Evolutionary conservation across 2,113 vertebrate genomes (phyloP).

Genomic region (Spheniscus mendiculus): DNA sequence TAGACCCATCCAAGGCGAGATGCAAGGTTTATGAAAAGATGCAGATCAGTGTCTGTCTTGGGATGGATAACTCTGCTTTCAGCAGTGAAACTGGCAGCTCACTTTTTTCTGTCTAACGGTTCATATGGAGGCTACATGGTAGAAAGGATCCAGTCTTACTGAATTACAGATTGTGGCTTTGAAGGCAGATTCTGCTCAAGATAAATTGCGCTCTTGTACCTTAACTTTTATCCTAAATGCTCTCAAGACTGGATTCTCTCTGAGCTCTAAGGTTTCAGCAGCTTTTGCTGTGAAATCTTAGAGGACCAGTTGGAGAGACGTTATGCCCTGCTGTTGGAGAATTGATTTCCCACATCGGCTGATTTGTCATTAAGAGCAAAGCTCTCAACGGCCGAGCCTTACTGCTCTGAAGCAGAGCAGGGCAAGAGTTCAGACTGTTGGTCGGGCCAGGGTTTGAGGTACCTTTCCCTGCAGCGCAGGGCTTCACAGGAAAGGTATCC

Average conservation of each 20-base stretch:
- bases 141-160: neutral
- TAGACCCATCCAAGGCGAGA: neutral
- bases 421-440: neutral
- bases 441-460: neutral
- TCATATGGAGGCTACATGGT: neutral
- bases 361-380: neutral
- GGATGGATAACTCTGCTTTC: neutral
- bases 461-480: neutral
- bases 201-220: neutral
- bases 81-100: neutral
- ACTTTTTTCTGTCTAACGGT: neutral
- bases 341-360: neutral
- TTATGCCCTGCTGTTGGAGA: neutral
- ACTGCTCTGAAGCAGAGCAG: neutral
- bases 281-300: neutral
- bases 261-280: neutral
- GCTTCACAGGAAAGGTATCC: neutral
- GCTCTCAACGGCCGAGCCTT: neutral
- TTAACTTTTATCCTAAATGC: neutral
- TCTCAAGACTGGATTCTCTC: neutral
- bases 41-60: neutral
- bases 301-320: neutral
- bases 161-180: neutral
- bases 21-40: neutral
- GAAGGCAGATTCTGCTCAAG: neutral